These are phyloP conservation scores for Mesocricetus auratus DNA, from an alignment of 2,113 vertebrate species.

Conservation along the genomic window DNA sequence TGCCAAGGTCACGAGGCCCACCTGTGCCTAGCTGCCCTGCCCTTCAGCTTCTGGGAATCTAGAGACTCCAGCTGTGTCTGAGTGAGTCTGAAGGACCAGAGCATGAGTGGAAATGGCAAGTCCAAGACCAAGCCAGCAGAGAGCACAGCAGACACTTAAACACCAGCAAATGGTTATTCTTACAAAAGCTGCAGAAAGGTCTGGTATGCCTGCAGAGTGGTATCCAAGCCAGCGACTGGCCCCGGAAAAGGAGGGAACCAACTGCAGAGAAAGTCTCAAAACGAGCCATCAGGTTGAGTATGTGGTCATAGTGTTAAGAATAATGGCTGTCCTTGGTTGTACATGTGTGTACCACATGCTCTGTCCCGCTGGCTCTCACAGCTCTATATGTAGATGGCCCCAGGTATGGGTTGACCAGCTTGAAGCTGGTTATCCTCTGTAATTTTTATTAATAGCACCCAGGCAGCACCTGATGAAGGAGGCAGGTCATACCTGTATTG, in stretches of 20 bases:
- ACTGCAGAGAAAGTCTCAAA: constrained; percentile 27
- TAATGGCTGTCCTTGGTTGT: neutral
- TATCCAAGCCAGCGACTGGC: neutral
- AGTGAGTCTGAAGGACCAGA: neutral
- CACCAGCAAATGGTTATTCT: neutral
- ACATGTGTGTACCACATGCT: neutral
- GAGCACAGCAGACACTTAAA: neutral
- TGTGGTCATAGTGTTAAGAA: neutral
- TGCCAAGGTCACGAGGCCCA: neutral
- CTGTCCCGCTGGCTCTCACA: neutral
- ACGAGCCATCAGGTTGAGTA: neutral
- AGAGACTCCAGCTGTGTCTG: neutral
- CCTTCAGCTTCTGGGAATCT: neutral
- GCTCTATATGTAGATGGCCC: neutral
- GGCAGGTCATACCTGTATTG: neutral
- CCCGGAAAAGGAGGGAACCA: neutral
- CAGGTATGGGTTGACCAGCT: neutral
- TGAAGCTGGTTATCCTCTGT: neutral
- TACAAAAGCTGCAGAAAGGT: neutral
- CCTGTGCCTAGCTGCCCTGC: neutral
- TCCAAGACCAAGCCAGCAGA: neutral
- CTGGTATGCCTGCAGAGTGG: neutral
- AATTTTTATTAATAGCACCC: neutral
- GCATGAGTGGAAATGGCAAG: neutral
- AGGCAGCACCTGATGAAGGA: neutral